Evolutionary conservation across 2,888 invertebrate genomes (phyloP), one percentile per base, ranked within the genome.

Genomic region (Heteropelma amictum): DNA sequence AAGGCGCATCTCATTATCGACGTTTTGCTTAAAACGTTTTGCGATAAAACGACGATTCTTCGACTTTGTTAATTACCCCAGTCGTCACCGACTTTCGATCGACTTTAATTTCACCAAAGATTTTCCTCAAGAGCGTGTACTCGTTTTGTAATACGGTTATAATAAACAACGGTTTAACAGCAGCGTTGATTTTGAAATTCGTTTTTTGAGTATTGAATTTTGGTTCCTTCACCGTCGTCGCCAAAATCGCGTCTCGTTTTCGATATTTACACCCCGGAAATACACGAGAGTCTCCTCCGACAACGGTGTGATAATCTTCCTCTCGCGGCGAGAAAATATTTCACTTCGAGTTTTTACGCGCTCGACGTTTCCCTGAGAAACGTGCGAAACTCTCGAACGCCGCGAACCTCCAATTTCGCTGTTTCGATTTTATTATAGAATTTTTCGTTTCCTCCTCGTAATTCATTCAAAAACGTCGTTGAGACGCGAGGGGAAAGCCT

Each of bases 181-280:
- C n/a, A n/a, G n/a, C n/a, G n/a, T n/a, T n/a, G n/a, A n/a, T n/a
- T n/a, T n/a, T n/a, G n/a, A n/a, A n/a, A n/a, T 54, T 54, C 21
- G 7, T 23, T 33, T 49, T 61, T 51, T 26, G n/a, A n/a, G 35
- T 17, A 10, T 49, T 49, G n/a, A 12, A 33, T 19, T 8, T 40
- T 38, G 51, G 17, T 30, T 28, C 14, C 28, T 28, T 1, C 28
- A 45, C 45, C 2, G 1, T 5, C 14, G 33, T 28, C 0, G 6
- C 47, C 21, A 17, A 28, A 4, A 38, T 10, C 23, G 49, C 67
- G 2, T 72, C 68, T 63, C 49, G 49, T 63, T 26, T 2, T 19
- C 10, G 47, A 77, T 72, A 77, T 81, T 82, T 81, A 65, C 33
- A n/a, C 8, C 1, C 28, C 28, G 68, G 64, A 80, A 80, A 81